These are phyloP conservation scores for Alosa sapidissima DNA, from an alignment of 2,797 vertebrate genomes.

Conservation along the genomic window DNA sequence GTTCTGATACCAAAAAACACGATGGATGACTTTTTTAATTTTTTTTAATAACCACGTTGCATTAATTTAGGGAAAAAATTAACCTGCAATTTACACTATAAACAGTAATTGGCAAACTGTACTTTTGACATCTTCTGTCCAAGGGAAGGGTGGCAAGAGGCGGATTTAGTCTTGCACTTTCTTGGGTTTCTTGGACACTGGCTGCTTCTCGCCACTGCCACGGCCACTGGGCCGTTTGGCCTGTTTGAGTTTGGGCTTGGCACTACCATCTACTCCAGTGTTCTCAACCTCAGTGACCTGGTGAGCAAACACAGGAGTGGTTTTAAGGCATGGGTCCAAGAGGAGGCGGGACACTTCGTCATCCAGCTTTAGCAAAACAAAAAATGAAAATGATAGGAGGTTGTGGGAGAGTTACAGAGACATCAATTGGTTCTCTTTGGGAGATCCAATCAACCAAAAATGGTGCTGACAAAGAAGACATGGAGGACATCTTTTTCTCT, in stretches of 20 bases:
- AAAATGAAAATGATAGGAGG: not conserved
- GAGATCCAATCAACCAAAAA: not conserved
- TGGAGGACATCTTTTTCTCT: not conserved
- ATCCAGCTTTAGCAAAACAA: not conserved
- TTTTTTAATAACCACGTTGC: no score
- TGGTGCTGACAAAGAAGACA: not conserved
- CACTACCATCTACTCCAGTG: slow-evolving; percentile 52
- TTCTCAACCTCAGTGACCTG: slow-evolving; percentile 72
- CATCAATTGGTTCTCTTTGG: not conserved
- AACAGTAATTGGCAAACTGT: slow-evolving; percentile 56
- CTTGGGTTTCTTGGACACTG: slow-evolving; percentile 81
- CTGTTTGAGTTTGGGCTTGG: slow-evolving; percentile 66
- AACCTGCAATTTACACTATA: no score
- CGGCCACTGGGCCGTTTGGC: slow-evolving; percentile 61
- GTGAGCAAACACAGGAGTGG: slow-evolving; percentile 65
- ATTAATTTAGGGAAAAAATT: no score
- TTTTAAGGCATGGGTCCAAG: slow-evolving; percentile 45
- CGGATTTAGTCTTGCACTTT: slow-evolving; percentile 31
- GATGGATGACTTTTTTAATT: no score
- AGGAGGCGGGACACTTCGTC: not conserved
- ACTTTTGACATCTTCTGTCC: slow-evolving; percentile 67
- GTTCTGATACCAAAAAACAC: no score
- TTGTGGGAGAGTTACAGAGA: not conserved
- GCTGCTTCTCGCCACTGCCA: slow-evolving; percentile 58
- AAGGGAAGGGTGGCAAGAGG: slow-evolving; percentile 50